Evolutionary conservation across 2,113 vertebrate genomes (phyloP).

Genomic region (Sander vitreus): DNA sequence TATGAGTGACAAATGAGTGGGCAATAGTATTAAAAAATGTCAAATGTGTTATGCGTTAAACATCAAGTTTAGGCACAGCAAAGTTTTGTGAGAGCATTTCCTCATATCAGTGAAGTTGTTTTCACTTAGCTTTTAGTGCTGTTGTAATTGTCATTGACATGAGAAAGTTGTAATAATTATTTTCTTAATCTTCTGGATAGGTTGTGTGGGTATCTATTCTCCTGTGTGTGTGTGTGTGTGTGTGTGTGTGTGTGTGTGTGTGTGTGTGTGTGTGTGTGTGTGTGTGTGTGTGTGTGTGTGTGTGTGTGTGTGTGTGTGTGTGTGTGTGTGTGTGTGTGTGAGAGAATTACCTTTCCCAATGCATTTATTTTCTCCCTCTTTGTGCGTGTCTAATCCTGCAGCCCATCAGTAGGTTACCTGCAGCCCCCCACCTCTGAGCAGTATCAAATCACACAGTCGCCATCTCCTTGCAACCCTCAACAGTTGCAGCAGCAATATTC

Average conservation of each 20-base stretch:
- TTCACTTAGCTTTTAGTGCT: background rate
- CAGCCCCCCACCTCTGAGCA: conserved; percentile 96
- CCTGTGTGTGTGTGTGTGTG: background rate
- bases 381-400: conserved; percentile 65
- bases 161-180: background rate
- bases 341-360: background rate
- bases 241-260: background rate
- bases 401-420: conserved; percentile 94
- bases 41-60: background rate
- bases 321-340: background rate
- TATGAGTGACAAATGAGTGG: background rate
- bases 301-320: background rate
- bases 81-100: too few relatives aligned
- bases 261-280: background rate
- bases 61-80: background rate
- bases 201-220: background rate
- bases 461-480: conserved; percentile 94
- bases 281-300: background rate
- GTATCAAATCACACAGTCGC: conserved; percentile 96
- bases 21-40: background rate
- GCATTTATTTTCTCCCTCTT: background rate
- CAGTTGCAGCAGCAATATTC: conserved; percentile 99
- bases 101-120: background rate
- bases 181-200: background rate
- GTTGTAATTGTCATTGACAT: background rate